These are phyloP conservation scores for Poecilia latipinna DNA, from an alignment of 2,113 vertebrate species.

Conservation along the genomic window DNA sequence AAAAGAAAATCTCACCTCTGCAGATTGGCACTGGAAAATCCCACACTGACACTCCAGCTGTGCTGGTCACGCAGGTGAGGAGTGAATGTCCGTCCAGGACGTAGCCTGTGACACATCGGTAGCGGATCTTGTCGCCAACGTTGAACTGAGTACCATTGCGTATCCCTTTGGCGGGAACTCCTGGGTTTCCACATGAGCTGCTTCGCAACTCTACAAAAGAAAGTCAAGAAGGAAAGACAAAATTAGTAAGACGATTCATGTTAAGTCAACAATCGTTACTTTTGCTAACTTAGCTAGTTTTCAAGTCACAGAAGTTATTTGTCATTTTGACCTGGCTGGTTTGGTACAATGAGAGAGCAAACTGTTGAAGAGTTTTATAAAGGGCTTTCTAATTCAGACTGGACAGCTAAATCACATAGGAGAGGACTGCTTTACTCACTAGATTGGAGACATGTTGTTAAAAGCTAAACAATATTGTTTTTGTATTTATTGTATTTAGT, in stretches of 20 bases:
- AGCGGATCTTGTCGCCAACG: conserved; percentile 92
- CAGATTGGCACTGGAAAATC: conserved; percentile 97
- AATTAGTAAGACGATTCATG: not conserved
- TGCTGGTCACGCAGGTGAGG: conserved; percentile 90
- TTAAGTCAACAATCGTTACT: not conserved
- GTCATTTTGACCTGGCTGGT: too few species aligned
- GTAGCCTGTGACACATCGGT: conserved; percentile 90
- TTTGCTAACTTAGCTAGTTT: not conserved
- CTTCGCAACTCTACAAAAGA: conserved; percentile 86
- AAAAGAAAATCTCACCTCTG: conserved; percentile 84
- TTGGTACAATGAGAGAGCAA: not conserved
- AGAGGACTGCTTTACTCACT: conserved; percentile 8
- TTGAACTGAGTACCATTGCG: conserved; percentile 94
- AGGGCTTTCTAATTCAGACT: not conserved
- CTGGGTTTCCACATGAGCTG: conserved; percentile 95
- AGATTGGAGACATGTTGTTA: not conserved
- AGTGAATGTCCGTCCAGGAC: conserved; percentile 91
- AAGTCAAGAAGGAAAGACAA: conserved; percentile 39
- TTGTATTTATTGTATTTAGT: not conserved
- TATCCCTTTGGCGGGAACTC: conserved; percentile 92
- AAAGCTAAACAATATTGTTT: not conserved
- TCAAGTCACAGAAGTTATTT: too few species aligned
- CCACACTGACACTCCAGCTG: conserved; percentile 91
- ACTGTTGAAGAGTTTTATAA: not conserved
- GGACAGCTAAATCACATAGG: not conserved